Base-by-base conservation (phyloP, 2,113 vertebrate species). In the Silurus asotus region DNA sequence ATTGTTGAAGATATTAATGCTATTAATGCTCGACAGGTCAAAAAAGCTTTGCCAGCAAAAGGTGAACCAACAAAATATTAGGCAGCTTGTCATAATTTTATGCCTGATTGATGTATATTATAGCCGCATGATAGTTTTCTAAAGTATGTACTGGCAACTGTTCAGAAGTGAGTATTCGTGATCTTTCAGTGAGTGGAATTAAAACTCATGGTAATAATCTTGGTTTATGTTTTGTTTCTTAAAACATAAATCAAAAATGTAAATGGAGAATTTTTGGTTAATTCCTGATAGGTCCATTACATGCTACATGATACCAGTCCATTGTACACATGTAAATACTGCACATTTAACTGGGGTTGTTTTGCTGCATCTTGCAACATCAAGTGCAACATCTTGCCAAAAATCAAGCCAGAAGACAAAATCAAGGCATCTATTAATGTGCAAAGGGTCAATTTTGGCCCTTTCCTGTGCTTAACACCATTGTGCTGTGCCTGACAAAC, bases 401-500 rank as follows among this genome's bases (percentile, higher is more conserved):
- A 76, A 67, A 55, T n/a, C 59, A 67, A 84, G 59, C 37, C 83
- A 37, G 45, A 19, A 84, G 72, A 53, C 4, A 25, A 48, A 61
- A 51, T 51, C 23, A 65, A 67, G 49, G 23, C 49, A 65, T 59
- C 17, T 19, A 19, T 59, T 59, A 19, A 79, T 59, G 56, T 20
- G 19, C 23, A 6, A 4, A 45, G 28, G 15, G 56, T 45, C 56
- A 2, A 48, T 80, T 20, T 61, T 61, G 28, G 4, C 19, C 45
- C 56, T 80, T 79, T 78, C 45, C 59, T 37, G 14, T 19, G 9
- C 48, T 65, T 78, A 10, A 85, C 75, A 58, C 84, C 25, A 67
- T 79, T 45, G 84, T 79, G 61, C 49, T 56, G 79, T 15, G 75
- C 48, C 62, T 79, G 75, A 79, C 62, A 69, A 78, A 79, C 75